Conservation (phyloP, 1,140 invertebrate species). For the Drosophila virilis region DNA sequence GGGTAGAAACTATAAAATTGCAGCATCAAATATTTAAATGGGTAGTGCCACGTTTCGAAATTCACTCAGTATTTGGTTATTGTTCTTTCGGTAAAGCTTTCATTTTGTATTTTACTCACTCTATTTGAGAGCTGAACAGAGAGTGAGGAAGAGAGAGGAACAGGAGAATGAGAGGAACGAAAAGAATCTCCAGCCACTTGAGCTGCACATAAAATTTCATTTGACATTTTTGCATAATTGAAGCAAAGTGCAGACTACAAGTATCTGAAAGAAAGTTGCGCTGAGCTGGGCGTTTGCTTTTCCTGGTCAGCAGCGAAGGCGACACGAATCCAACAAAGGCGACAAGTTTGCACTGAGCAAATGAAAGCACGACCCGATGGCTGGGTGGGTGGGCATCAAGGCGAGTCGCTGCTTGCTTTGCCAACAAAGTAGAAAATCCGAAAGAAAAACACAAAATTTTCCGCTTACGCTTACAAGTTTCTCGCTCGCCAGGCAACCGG, state of each 20-base stretch:
- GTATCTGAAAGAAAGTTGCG: slow-evolving; percentile 14
- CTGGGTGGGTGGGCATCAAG: background rate
- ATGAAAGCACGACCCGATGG: slow-evolving; percentile 62
- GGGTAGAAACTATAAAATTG: background rate
- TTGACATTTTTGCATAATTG: slow-evolving; percentile 81
- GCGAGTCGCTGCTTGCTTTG: slow-evolving; percentile 68
- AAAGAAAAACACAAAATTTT: slow-evolving; percentile 82
- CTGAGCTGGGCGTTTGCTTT: slow-evolving; percentile 4
- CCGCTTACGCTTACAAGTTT: slow-evolving; percentile 56
- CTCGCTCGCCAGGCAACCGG: background rate
- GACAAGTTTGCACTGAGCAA: slow-evolving; percentile 77
- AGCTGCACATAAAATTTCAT: slow-evolving; percentile 80
- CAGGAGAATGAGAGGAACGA: slow-evolving; percentile 1
- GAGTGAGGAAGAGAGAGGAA: background rate
- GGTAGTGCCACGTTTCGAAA: slow-evolving; percentile 3
- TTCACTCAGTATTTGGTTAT: slow-evolving; percentile 16
- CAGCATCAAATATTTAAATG: slow-evolving; percentile 10
- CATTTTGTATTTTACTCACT: slow-evolving; percentile 8
- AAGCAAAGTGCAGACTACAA: slow-evolving; percentile 62
- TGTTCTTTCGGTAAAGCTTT: slow-evolving; percentile 5
- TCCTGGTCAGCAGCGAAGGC: slow-evolving; percentile 48
- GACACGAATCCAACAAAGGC: slow-evolving; percentile 75
- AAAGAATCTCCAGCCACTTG: slow-evolving; percentile 63
- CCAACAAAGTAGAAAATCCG: slow-evolving; percentile 83
- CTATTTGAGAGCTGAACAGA: background rate